These are phyloP conservation scores for Crax fasciolata DNA, from an alignment of 2,797 vertebrate species.

Conservation along the genomic window DNA sequence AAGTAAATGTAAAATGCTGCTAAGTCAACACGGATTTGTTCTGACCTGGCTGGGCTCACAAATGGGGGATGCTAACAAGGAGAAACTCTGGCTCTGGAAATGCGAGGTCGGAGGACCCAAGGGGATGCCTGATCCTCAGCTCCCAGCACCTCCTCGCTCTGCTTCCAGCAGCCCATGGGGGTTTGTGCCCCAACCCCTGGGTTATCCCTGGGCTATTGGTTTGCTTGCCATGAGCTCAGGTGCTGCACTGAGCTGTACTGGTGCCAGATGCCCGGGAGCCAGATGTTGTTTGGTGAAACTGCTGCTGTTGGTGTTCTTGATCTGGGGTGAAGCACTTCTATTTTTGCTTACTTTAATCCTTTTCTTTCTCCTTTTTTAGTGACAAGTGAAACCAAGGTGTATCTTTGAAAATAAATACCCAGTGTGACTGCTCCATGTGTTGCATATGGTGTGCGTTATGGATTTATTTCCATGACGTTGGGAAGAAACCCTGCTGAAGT, in stretches of 20 bases:
- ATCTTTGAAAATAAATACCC: slow-evolving; percentile 34
- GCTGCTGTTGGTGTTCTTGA: neutral
- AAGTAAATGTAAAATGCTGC: slow-evolving; percentile 64
- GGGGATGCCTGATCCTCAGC: neutral
- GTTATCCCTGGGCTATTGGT: rapidly evolving
- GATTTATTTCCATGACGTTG: neutral
- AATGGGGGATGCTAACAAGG: neutral
- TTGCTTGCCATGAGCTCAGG: rapidly evolving
- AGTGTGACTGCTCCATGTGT: neutral
- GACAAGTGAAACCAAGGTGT: neutral
- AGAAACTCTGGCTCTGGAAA: neutral
- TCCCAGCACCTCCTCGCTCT: neutral
- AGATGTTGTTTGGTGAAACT: neutral
- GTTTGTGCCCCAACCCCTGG: neutral
- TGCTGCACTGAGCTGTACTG: neutral
- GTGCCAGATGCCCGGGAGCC: neutral
- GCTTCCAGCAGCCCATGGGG: neutral
- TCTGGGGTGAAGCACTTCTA: neutral
- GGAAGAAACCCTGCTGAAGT: slow-evolving; percentile 33
- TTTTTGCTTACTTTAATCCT: neutral
- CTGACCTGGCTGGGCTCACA: slow-evolving; percentile 28
- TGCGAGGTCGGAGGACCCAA: neutral
- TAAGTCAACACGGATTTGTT: slow-evolving; percentile 28
- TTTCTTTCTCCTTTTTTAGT: neutral
- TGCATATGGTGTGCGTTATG: neutral